These are phyloP conservation scores for Potorous gilbertii DNA, from an alignment of 2,797 vertebrate genomes.

Conservation along the genomic window DNA sequence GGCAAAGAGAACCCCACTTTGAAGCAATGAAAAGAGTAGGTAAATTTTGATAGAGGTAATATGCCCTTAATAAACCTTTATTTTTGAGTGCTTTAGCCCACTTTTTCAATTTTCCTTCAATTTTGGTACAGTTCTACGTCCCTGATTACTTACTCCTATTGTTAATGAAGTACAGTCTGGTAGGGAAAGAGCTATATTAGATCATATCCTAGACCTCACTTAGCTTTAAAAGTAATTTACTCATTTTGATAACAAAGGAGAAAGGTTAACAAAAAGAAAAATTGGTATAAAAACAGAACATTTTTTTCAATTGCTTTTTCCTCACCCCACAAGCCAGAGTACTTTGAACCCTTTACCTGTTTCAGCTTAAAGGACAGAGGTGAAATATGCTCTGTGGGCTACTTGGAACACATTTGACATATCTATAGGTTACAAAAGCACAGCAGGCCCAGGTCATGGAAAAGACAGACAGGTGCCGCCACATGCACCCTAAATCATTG, in stretches of 20 bases:
- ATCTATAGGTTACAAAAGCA: constrained; percentile 31
- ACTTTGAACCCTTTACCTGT: neutral
- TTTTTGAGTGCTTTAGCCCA: constrained; percentile 21
- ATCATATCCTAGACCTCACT: constrained; percentile 12
- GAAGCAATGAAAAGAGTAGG: neutral
- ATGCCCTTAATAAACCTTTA: neutral
- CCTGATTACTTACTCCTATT: constrained; percentile 25
- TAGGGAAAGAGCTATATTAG: constrained; percentile 21
- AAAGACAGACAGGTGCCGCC: neutral
- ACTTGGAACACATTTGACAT: constrained; percentile 21
- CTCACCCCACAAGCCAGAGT: neutral
- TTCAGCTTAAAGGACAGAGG: neutral
- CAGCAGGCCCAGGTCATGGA: accelerated
- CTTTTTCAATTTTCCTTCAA: neutral
- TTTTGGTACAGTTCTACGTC: constrained; percentile 1
- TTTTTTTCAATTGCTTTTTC: constrained; percentile 1
- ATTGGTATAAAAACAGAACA: accelerated
- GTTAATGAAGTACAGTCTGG: neutral
- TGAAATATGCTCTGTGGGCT: neutral
- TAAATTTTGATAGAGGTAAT: neutral
- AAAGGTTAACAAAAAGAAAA: neutral
- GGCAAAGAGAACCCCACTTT: neutral
- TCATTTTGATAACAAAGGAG: neutral
- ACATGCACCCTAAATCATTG: neutral
- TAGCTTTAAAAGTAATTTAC: constrained; percentile 16